Conservation (phyloP, 2,888 invertebrate species). For the Oscheius sp. region DNA sequence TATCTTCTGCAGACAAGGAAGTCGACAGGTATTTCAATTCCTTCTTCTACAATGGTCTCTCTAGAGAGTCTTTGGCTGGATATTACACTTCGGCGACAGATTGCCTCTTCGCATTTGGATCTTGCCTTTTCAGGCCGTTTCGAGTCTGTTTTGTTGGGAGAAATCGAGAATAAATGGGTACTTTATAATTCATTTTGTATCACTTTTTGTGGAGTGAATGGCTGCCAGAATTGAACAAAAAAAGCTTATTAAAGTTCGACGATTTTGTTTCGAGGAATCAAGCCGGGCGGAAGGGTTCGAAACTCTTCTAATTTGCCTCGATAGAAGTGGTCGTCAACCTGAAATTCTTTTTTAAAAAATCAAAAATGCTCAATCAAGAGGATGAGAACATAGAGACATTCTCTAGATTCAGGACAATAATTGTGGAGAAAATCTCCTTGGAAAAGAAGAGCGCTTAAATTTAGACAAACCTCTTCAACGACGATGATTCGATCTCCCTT, state of each 20-base stretch:
- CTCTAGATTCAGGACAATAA: too few relatives aligned
- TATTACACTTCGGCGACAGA: slow-evolving; percentile 19
- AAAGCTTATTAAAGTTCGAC: slow-evolving; percentile 16
- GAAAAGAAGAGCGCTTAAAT: too few relatives aligned
- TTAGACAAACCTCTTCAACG: slow-evolving; percentile 41
- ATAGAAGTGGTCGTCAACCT: slow-evolving; percentile 48
- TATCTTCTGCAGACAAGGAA: background rate
- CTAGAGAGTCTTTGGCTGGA: background rate
- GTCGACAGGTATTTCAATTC: background rate
- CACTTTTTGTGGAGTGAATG: slow-evolving; percentile 2
- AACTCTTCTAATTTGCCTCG: slow-evolving; percentile 48
- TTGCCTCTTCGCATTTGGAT: slow-evolving; percentile 6
- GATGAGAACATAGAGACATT: too few relatives aligned
- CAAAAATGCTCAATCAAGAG: too few relatives aligned
- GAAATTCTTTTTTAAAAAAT: too few relatives aligned
- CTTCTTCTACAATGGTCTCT: background rate
- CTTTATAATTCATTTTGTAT: background rate
- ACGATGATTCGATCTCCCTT: slow-evolving; percentile 48
- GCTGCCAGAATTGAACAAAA: background rate
- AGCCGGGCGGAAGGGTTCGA: slow-evolving; percentile 52
- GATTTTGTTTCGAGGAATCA: slow-evolving; percentile 36
- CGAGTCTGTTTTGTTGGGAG: background rate
- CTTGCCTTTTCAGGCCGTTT: slow-evolving; percentile 6
- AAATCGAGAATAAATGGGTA: background rate
- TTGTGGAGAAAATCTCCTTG: too few relatives aligned